phyloP scores from a whole-genome alignment of 2,797 vertebrate genomes.

The Etheostoma nigrum region DNA sequence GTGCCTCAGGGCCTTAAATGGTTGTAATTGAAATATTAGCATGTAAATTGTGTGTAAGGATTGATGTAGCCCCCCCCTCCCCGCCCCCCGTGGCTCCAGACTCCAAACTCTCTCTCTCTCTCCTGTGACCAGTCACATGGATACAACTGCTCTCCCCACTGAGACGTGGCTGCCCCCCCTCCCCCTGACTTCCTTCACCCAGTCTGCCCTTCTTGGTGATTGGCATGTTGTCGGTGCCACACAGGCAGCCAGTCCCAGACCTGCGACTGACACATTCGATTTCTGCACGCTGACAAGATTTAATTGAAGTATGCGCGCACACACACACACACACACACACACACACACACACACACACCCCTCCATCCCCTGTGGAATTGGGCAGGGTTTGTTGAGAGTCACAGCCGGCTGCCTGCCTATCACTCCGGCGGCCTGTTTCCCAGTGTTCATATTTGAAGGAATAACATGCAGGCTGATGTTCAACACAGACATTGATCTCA shows the following conservation, averaged over 20 bases:
- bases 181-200: background rate
- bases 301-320: conserved; percentile 55
- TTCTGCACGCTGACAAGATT: conserved; percentile 52
- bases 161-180: background rate
- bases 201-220: conserved; percentile 26
- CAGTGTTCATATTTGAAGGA: conserved; percentile 58
- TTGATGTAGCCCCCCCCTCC: background rate
- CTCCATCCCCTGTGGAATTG: conserved; percentile 23
- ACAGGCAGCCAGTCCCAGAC: conserved; percentile 35
- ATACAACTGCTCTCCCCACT: conserved; percentile 11
- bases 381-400: conserved; percentile 50
- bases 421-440: conserved; percentile 30
- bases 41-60: background rate
- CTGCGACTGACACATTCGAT: conserved; percentile 61
- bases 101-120: background rate
- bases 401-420: conserved; percentile 36
- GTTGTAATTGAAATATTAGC: conserved; percentile 29
- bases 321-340: conserved; percentile 3
- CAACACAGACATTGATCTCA: conserved; percentile 57
- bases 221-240: conserved; percentile 40
- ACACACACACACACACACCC: background rate
- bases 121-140: conserved; percentile 41
- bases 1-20: too few relatives aligned
- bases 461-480: conserved; percentile 53
- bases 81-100: background rate